Conservation (phyloP, 2,113 vertebrate genomes). For the Pardalotus punctatus region DNA sequence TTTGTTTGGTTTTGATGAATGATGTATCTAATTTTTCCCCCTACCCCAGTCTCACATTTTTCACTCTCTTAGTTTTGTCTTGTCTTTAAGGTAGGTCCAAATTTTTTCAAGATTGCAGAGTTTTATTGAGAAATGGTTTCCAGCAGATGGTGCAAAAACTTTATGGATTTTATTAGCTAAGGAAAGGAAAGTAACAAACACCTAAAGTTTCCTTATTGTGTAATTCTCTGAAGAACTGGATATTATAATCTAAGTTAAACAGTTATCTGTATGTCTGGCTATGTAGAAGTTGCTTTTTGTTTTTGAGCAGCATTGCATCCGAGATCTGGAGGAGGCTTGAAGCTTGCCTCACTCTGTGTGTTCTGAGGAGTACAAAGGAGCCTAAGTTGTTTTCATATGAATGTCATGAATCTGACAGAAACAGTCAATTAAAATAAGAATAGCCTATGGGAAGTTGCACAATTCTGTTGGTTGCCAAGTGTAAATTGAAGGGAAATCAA, state of each 20-base stretch:
- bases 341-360: neutral
- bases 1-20: neutral
- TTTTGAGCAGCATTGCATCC: neutral
- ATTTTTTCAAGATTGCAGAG: neutral
- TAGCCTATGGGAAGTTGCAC: slow-evolving; percentile 2
- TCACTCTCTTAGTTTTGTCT: neutral
- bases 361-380: neutral
- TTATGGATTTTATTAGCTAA: neutral
- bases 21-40: neutral
- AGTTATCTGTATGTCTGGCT: neutral
- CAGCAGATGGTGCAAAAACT: slow-evolving; percentile 28
- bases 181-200: neutral
- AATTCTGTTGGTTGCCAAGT: neutral
- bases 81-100: neutral
- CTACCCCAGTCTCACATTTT: neutral
- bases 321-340: neutral
- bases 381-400: neutral
- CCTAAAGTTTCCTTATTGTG: neutral
- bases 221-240: neutral
- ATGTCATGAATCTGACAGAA: neutral
- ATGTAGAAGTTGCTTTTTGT: neutral
- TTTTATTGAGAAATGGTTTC: neutral
- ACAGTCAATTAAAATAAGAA: slow-evolving; percentile 24
- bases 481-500: slow-evolving; percentile 2
- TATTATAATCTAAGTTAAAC: neutral